Evolutionary conservation across 1,140 invertebrate genomes (phyloP).

Genomic region (Teleopsis dalmanni): DNA sequence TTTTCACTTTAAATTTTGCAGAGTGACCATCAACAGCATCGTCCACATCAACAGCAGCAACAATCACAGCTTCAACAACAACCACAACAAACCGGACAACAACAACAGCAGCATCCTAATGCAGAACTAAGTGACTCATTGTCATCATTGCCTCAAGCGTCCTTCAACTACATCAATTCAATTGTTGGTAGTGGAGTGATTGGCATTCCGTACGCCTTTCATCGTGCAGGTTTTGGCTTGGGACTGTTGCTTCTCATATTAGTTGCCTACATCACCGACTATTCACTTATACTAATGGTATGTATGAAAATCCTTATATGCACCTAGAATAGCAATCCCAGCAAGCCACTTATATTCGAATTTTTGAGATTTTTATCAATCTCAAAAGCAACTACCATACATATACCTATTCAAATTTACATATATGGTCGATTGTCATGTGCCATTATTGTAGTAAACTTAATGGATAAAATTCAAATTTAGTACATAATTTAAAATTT

Average conservation of each 20-base stretch:
- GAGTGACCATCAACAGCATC: too few relatives aligned
- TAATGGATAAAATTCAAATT: too few relatives aligned
- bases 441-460: too few relatives aligned
- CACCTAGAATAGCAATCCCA: background rate
- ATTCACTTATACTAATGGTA: constrained; percentile 76
- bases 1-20: too few relatives aligned
- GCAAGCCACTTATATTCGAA: too few relatives aligned
- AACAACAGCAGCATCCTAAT: constrained; percentile 15
- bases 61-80: constrained; percentile 22
- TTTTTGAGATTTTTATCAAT: too few relatives aligned
- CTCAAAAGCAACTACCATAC: too few relatives aligned
- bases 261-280: constrained; percentile 74
- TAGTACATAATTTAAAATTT: too few relatives aligned
- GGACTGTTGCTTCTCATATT: constrained; percentile 66
- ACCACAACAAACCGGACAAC: constrained; percentile 13
- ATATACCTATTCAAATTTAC: too few relatives aligned
- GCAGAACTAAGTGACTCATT: constrained; percentile 26
- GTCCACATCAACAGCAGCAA: constrained; percentile 18
- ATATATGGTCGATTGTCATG: too few relatives aligned
- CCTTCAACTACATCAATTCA: constrained; percentile 91
- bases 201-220: constrained; percentile 80
- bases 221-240: constrained; percentile 71
- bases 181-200: constrained; percentile 86
- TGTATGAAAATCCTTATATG: constrained; percentile 18
- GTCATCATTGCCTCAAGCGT: constrained; percentile 62